phyloP scores from a whole-genome alignment of 2,797 vertebrate species.

The Linurgus olivaceus region DNA sequence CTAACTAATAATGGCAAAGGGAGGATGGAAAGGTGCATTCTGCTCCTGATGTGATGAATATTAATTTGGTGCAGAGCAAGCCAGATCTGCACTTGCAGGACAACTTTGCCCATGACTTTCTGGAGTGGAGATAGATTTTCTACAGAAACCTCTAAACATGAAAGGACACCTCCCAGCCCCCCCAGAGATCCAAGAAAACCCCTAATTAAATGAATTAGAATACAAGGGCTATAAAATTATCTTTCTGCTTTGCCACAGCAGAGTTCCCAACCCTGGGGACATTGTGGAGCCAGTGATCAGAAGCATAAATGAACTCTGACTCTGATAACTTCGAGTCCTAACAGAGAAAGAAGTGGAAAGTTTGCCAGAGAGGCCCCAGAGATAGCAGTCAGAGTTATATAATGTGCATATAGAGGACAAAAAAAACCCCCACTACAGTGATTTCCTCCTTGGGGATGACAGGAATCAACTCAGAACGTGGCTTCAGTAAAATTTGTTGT shows the following conservation, averaged over 20 bases:
- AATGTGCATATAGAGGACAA: background rate
- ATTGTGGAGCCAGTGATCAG: background rate
- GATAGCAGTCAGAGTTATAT: constrained; percentile 16
- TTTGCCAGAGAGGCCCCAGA: constrained; percentile 39
- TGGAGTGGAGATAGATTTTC: constrained; percentile 13
- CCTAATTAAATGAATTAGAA: constrained; percentile 62
- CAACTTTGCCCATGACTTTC: constrained; percentile 7
- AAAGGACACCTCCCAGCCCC: background rate
- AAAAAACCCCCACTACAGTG: accelerated
- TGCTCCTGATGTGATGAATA: background rate
- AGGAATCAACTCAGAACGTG: background rate
- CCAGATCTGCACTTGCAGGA: constrained; percentile 9
- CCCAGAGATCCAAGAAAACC: background rate
- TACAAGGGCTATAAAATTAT: constrained; percentile 26
- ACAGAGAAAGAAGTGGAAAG: constrained; percentile 23
- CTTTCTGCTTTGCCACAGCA: constrained; percentile 36
- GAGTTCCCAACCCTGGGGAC: constrained; percentile 24
- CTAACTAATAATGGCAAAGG: background rate
- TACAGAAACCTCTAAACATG: constrained; percentile 26
- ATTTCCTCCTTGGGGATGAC: background rate
- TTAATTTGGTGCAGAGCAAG: constrained; percentile 1
- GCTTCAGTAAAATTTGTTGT: background rate
- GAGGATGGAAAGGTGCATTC: background rate
- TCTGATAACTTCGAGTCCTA: constrained; percentile 54
- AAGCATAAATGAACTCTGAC: constrained; percentile 62